Base-by-base conservation (phyloP, 2,113 vertebrate species). In the Hiodon tergisus region DNA sequence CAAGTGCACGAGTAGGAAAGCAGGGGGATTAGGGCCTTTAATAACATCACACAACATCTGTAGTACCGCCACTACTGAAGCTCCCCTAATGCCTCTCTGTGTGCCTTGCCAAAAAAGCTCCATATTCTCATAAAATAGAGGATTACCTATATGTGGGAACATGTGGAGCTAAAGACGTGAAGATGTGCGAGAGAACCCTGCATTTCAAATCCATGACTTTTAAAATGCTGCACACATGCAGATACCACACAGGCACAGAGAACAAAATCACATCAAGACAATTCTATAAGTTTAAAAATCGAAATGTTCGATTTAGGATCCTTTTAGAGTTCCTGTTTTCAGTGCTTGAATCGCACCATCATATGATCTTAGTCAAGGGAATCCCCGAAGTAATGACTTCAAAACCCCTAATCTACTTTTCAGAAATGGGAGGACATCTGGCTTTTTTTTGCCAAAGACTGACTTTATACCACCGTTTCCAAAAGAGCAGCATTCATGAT, bases 41-140 rank as follows among this genome's bases (percentile, higher is more conserved):
- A 86, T 82, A 80, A 80, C 81, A 80, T 69, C 67, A 68, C 65
- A 61, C 69, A 58, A 80, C 78, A 80, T 83, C 81, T 84, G 81
- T 65, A 73, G 77, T 77, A 82, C 77, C 77, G 76, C 83, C 67
- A 77, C 75, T 76, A 11, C 70, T 67, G 6, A 47, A 6, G 53
- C 58, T 60, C 4, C 47, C 9, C 14, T 48, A 55, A 14, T 9
- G 11, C 67, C 46, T 60, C 46, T 75, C 73, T 52, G 63, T 60
- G 10, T 14, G 9, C 4, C 6, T 48, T 63, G 78, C 73, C 78
- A 79, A 79, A 77, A 51, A 57, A 11, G n/a, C 11, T 54, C 47
- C 59, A 55, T 31, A 58, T 60, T 77, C 57, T 57, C 13, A 55
- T 65, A 58, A 60, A 62, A 67, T 58, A 65, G 61, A 59, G 73